These are phyloP conservation scores for Danionella cerebrum DNA, from an alignment of 2,113 vertebrate species.

Conservation along the genomic window DNA sequence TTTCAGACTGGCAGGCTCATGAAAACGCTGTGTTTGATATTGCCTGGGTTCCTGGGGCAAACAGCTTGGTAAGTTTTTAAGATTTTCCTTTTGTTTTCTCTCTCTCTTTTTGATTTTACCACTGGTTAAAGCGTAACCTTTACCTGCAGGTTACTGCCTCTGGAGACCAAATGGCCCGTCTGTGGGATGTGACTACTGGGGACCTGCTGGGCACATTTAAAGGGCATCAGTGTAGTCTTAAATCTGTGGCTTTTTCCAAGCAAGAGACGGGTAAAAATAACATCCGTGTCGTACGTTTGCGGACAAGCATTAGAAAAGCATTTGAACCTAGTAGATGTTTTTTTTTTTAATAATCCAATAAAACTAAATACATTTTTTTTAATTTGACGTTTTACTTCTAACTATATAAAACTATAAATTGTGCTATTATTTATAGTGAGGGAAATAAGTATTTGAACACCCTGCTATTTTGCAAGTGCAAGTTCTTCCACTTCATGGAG, in stretches of 20 bases:
- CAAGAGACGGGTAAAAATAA: conserved; percentile 76
- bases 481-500: too few relatives aligned
- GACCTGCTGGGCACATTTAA: conserved; percentile 85
- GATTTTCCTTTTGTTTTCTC: not conserved
- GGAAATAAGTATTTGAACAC: too few relatives aligned
- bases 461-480: too few relatives aligned
- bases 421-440: too few relatives aligned
- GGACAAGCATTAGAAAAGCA: too few relatives aligned
- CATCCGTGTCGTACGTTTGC: too few relatives aligned
- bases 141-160: conserved; percentile 84
- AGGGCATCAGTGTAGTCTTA: conserved; percentile 95
- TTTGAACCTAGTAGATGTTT: too few relatives aligned
- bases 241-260: conserved; percentile 84
- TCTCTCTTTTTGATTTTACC: not conserved
- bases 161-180: conserved; percentile 87
- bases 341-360: too few relatives aligned
- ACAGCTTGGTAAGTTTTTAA: conserved; percentile 75
- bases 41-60: conserved; percentile 87
- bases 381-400: too few relatives aligned
- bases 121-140: not conserved
- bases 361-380: too few relatives aligned
- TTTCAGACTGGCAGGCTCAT: conserved; percentile 90
- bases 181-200: conserved; percentile 84
- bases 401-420: too few relatives aligned
- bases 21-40: conserved; percentile 95